Evolutionary conservation across 2,797 vertebrate species (phyloP).

Genomic region (Vultur gryphus): DNA sequence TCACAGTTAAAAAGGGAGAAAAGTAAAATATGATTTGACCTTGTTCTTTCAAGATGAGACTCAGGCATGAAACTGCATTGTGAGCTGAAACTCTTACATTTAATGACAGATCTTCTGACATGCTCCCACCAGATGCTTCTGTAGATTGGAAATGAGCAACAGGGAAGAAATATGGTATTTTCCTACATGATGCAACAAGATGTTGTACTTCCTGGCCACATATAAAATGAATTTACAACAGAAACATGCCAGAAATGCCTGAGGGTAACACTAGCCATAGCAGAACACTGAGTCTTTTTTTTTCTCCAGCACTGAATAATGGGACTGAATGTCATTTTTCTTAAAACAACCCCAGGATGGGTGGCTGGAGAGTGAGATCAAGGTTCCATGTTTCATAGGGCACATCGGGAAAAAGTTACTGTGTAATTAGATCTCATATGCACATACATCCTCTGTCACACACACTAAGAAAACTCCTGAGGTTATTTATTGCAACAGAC

Average conservation of each 20-base stretch:
- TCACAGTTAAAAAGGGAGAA: not conserved
- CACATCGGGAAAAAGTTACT: not conserved
- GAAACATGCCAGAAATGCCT: slow-evolving; percentile 69
- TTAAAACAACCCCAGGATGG: slow-evolving; percentile 45
- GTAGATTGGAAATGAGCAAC: slow-evolving; percentile 63
- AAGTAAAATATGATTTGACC: not conserved
- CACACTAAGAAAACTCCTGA: not conserved
- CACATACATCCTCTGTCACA: not conserved
- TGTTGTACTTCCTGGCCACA: slow-evolving; percentile 72
- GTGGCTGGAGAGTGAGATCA: slow-evolving; percentile 26
- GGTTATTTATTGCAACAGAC: not conserved
- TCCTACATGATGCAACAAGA: slow-evolving; percentile 76
- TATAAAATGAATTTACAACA: slow-evolving; percentile 73
- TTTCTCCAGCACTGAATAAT: slow-evolving; percentile 18
- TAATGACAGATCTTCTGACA: slow-evolving; percentile 51
- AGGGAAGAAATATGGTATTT: slow-evolving; percentile 65
- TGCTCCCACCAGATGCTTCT: slow-evolving; percentile 62
- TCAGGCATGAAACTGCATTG: not conserved
- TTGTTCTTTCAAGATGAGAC: not conserved
- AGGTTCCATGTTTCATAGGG: not conserved
- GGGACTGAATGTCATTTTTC: slow-evolving; percentile 54
- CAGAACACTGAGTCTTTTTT: slow-evolving; percentile 34
- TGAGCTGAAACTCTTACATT: slow-evolving; percentile 20
- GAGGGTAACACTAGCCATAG: slow-evolving; percentile 64
- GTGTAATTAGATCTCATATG: not conserved